Evolutionary conservation across 2,888 invertebrate genomes (phyloP), one percentile per base, ranked within the genome.

Genomic region (Cryptocephalus moraei): DNA sequence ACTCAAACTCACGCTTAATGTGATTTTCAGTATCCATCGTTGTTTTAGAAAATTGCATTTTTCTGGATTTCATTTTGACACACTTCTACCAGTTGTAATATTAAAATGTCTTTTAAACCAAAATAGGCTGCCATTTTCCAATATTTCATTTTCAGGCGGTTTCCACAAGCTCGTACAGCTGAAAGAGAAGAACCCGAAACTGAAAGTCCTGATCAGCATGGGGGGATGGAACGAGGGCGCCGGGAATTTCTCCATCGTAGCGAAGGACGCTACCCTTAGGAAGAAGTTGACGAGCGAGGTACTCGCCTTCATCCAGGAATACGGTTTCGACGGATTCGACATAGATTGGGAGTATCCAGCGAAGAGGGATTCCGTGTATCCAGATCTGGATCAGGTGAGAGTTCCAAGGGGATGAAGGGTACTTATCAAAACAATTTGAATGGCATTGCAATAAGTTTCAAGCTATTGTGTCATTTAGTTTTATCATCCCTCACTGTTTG

Each of bases 321-420:
- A 86, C 61, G 71, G 78, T 13, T 90, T 90, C 55, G 88, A 89
- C 60, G 89, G 89, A 0, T 79, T 89, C 57, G 89, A 89, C 63
- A 73, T 89, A 53, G 88, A 89, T 62, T 89, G 89, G 89, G 89
- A 90, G 66, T 90, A 90, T 64, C 89, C 90, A 4, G 86, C 82
- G 14, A 52, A 53, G 36, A 53, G 59, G 45, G 56, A 56, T 9
- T 56, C 56, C 42, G 32, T 10, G 1, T 47, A 54, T 39, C 47
- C 52, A 8, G 50, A 48, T 9, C 14, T 41, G 33, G 57, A 59
- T 47, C 54, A 52, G 39, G 56, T 56, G 42, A 43, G 47, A 33
- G n/a, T 11, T 13, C 42, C 3, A 13, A 33, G 43, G 22, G 31
- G 34, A 31, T 44, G n/a, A 6, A 22, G 22, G 8, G n/a, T 36